phyloP scores from a whole-genome alignment of 2,797 vertebrate species.

The Sebastolobus alascanus region DNA sequence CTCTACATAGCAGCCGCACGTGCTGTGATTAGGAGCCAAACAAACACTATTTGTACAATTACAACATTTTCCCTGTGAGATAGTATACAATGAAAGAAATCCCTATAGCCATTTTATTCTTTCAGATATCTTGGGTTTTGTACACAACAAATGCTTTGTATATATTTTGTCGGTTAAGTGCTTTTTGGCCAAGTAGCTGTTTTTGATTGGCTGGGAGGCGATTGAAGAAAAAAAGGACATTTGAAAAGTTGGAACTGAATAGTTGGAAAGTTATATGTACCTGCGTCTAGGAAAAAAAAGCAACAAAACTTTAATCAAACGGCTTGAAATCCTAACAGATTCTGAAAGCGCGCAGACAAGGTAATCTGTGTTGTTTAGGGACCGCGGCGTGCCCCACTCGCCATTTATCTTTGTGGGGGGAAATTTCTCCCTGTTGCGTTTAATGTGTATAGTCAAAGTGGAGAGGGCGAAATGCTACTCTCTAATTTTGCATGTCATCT shows the following conservation, averaged over 20 bases:
- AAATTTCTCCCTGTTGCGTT: constrained; percentile 81
- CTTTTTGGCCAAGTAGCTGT: constrained; percentile 59
- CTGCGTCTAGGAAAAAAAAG: constrained; percentile 49
- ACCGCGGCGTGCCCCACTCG: constrained; percentile 45
- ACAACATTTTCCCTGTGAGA: constrained; percentile 35
- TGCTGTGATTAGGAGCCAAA: constrained; percentile 58
- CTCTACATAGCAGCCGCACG: constrained; percentile 19
- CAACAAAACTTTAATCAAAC: constrained; percentile 79
- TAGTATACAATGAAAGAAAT: constrained; percentile 40
- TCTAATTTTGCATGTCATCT: constrained; percentile 88
- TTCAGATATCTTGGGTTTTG: constrained; percentile 60
- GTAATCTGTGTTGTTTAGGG: constrained; percentile 83
- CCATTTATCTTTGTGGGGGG: constrained; percentile 78
- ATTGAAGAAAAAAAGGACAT: constrained; percentile 60
- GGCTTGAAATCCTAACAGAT: constrained; percentile 71
- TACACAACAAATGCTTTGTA: constrained; percentile 56
- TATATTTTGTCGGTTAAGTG: constrained; percentile 47
- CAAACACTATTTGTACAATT: constrained; percentile 38
- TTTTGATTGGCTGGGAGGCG: constrained; percentile 60
- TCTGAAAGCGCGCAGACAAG: constrained; percentile 75
- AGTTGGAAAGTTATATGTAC: constrained; percentile 71
- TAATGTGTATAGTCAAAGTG: constrained; percentile 86
- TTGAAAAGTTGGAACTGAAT: constrained; percentile 76
- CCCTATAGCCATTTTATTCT: constrained; percentile 35
- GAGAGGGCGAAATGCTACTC: constrained; percentile 82